Base-by-base conservation (phyloP, 2,113 vertebrate genomes). In the Tachysurus vachellii region DNA sequence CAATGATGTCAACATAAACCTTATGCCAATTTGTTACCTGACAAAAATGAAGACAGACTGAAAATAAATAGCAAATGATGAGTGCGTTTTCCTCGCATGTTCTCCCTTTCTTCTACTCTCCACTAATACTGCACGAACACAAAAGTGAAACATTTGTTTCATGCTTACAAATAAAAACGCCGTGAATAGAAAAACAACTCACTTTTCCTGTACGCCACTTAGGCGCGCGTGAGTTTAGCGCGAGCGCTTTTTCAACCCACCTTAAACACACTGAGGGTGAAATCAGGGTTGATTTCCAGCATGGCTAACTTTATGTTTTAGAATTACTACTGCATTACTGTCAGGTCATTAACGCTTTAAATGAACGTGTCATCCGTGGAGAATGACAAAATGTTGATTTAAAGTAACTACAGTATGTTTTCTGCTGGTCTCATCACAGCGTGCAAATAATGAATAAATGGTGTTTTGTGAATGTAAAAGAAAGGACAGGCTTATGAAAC, bases 381-480 rank as follows among this genome's bases (percentile, higher is more conserved):
- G 23, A 11, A 50, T 6, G 13, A 77, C 26, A 28, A 54, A 56
- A 16, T 12, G 17, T 47, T 64, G 6, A n/a, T 31, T n/a, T 6
- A 53, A 68, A 11, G 14, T 23, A 68, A 54, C 28, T 7, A 14
- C 17, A 70, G 28, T 28, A 3, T 28, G 36, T 36, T 36, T 36
- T 36, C 36, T 36, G 23, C 26, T 59, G 77, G 54, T 7, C n/a
- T 80, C 53, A 17, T 80, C 76, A 3, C 50, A 57, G 76, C 12
- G 70, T 68, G 23, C n/a, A 73, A 44, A 82, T 88, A 86, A 94
- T 93, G 88, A 94, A 94, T 94, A 94, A 94, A 95, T 92, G 85
- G 94, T 94, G 91, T 85, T 85, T 61, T 88, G 84, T 85, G 84
- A 70, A 70, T 77, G 86, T 23, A 85, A 88, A 92, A 88, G 85